These are phyloP conservation scores for Sphaeramia orbicularis DNA, from an alignment of 2,797 vertebrate genomes.

Conservation along the genomic window DNA sequence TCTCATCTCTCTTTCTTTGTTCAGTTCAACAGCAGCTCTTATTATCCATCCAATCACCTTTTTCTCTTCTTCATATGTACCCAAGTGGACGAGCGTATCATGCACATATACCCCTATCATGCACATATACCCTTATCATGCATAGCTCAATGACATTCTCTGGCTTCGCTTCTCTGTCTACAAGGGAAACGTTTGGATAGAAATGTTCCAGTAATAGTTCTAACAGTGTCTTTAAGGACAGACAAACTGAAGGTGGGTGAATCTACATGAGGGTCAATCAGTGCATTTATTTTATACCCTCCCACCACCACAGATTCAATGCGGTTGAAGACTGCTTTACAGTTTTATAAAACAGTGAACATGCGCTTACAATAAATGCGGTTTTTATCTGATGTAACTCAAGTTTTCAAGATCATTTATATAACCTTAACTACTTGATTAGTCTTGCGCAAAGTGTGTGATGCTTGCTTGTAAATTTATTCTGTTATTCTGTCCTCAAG, in stretches of 20 bases:
- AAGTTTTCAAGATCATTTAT: constrained; percentile 11
- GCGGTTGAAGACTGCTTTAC: neutral
- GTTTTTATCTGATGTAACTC: constrained; percentile 12
- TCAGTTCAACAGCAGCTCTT: constrained; percentile 71
- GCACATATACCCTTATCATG: constrained; percentile 18
- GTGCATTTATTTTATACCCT: neutral
- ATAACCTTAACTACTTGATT: neutral
- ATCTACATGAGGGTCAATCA: neutral
- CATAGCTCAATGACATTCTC: constrained; percentile 11
- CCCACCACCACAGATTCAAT: neutral
- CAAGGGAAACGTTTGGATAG: constrained; percentile 13
- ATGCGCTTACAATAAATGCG: neutral
- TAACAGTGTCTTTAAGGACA: neutral
- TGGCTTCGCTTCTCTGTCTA: constrained; percentile 13
- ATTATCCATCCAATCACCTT: constrained; percentile 64
- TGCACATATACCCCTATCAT: constrained; percentile 38
- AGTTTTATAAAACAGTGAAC: constrained; percentile 13
- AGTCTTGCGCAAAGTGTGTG: constrained; percentile 21
- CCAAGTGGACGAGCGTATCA: constrained; percentile 37
- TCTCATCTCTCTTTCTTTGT: constrained; percentile 76
- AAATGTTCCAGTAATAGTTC: constrained; percentile 20
- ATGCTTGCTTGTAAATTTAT: constrained; percentile 45
- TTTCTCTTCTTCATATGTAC: constrained; percentile 38
- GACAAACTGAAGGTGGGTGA: neutral
- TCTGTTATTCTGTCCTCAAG: constrained; percentile 50